These are phyloP conservation scores for Cyphomyrus plagiostoma DNA, from an alignment of 2,113 vertebrate genomes.

Conservation along the genomic window DNA sequence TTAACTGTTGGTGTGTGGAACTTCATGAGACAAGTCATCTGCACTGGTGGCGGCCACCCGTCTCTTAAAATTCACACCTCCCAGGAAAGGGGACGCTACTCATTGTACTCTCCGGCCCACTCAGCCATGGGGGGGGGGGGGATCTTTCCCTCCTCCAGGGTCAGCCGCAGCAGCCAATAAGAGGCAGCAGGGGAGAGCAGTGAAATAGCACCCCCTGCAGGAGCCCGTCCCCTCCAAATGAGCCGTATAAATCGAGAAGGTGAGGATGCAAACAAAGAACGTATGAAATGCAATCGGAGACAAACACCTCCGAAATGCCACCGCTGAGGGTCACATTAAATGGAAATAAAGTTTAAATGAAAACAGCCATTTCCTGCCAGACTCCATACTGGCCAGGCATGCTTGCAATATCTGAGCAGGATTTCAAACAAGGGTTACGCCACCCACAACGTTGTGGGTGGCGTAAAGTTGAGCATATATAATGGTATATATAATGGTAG, in stretches of 20 bases:
- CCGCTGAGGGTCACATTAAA: background rate
- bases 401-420: background rate
- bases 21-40: slow-evolving; percentile 19
- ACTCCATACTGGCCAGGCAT: background rate
- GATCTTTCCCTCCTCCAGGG: background rate
- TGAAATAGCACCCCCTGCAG: background rate
- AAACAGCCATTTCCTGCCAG: background rate
- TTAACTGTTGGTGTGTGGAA: background rate
- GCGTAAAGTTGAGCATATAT: too few species aligned
- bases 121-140: background rate
- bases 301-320: background rate
- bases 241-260: background rate
- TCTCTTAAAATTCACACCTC: slow-evolving; percentile 21
- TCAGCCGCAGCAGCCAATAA: background rate
- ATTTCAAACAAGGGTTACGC: background rate
- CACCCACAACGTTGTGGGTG: background rate
- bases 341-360: background rate
- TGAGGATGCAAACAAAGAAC: background rate
- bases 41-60: background rate
- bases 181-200: background rate
- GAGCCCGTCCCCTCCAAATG: background rate
- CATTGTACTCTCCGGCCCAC: background rate
- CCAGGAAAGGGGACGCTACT: slow-evolving; percentile 15
- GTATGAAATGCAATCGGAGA: background rate
- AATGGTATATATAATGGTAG: too few species aligned